Percentiles rank a stretch among this genome's conserved stretches.
These are phyloP conservation scores for Lepidocolaptes lacrymiger DNA, from an alignment of 2,797 vertebrate genomes.

Conservation along the genomic window DNA sequence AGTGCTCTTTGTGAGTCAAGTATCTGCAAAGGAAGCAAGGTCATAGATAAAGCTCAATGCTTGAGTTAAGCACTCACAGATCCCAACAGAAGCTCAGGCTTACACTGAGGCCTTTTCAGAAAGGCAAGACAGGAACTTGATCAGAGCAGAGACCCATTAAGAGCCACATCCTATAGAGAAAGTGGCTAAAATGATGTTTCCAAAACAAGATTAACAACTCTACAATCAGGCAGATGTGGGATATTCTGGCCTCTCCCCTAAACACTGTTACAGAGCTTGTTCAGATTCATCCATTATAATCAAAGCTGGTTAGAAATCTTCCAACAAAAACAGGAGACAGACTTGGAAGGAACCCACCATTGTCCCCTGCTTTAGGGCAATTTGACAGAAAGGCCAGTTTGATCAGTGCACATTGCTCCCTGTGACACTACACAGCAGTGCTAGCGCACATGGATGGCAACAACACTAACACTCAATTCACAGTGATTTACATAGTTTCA, in stretches of 20 bases:
- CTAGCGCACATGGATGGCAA: not conserved
- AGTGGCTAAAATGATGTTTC: not conserved
- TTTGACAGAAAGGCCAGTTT: not conserved
- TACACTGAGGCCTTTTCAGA: not conserved
- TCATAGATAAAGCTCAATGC: conserved; percentile 35
- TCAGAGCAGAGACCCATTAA: not conserved
- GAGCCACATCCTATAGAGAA: not conserved
- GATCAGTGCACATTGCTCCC: not conserved
- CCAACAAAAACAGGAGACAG: not conserved
- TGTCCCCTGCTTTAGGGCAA: not conserved
- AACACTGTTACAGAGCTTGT: not conserved
- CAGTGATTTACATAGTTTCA: not conserved
- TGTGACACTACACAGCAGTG: not conserved
- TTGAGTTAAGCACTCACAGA: not conserved
- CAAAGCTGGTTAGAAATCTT: not conserved
- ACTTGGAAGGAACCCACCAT: not conserved
- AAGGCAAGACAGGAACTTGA: not conserved
- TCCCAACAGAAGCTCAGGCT: conserved; percentile 38
- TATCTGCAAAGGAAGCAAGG: conserved; percentile 51
- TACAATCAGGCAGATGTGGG: not conserved
- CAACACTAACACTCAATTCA: not conserved
- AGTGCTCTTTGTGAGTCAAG: conserved; percentile 1
- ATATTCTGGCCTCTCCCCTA: not conserved
- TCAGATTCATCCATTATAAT: not conserved
- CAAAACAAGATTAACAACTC: not conserved